Evolutionary conservation across 2,113 vertebrate species (phyloP).

Genomic region (Stomatorhinus ivindoensis): DNA sequence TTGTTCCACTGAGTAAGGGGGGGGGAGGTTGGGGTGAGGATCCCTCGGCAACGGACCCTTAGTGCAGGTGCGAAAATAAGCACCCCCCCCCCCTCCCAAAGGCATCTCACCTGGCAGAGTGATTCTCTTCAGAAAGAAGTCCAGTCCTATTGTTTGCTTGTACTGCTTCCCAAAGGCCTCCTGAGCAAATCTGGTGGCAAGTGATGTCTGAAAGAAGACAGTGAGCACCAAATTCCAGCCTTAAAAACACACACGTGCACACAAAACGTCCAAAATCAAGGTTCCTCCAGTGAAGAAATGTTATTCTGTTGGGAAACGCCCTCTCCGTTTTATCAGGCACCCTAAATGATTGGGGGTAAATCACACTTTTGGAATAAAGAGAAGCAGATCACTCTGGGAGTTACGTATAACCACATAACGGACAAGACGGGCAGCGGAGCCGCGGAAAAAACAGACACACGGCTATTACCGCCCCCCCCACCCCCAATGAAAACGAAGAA

Average conservation of each 20-base stretch:
- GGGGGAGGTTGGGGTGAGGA: not conserved
- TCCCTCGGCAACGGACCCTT: not conserved
- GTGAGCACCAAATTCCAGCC: not conserved
- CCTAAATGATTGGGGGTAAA: not conserved
- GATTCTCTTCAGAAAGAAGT: conserved; percentile 99
- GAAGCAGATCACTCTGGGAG: not conserved
- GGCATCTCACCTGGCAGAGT: conserved; percentile 87
- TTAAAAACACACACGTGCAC: conserved; percentile 7
- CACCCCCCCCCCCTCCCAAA: conserved; percentile 29
- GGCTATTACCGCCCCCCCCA: conserved; percentile 34
- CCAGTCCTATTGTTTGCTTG: conserved; percentile 96
- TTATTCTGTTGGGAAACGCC: not conserved
- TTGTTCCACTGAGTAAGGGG: not conserved
- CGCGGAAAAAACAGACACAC: conserved; percentile 53
- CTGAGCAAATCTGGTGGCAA: conserved; percentile 91
- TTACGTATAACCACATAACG: not conserved
- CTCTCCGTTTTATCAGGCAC: not conserved
- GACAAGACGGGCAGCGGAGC: not conserved
- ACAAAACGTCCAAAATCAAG: conserved; percentile 34
- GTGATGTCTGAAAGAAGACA: conserved; percentile 79
- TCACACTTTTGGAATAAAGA: not conserved
- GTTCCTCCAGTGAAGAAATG: conserved; percentile 28
- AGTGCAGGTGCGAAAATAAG: conserved; percentile 9
- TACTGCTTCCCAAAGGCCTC: conserved; percentile 99
- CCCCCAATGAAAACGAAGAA: not conserved